Percentiles rank a stretch among this genome's conserved stretches.
Evolutionary conservation across 2,113 vertebrate genomes (phyloP).

Genomic region (Benitochromis conjunctus): DNA sequence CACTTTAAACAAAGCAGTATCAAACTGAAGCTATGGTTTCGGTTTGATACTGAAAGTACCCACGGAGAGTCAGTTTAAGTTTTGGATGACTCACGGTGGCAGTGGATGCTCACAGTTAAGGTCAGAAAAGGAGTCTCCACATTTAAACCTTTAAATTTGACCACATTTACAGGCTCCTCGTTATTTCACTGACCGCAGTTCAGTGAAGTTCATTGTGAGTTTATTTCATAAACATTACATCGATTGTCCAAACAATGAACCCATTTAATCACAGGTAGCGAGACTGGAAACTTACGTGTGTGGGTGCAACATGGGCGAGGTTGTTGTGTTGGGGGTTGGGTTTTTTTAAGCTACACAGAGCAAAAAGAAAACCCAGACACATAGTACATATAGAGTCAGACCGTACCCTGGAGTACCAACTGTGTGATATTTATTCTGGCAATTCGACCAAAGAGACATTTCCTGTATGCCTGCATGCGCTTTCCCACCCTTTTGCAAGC

Average conservation of each 20-base stretch:
- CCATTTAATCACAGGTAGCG: background rate
- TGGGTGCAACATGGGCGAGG: background rate
- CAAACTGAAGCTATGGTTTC: background rate
- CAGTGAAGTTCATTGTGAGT: background rate
- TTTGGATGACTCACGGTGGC: background rate
- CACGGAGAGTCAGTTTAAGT: background rate
- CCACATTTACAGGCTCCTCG: background rate
- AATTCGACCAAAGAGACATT: conserved; percentile 37
- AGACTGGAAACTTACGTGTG: background rate
- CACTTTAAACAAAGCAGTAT: conserved; percentile 19
- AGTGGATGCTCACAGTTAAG: conserved; percentile 5
- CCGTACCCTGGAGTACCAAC: background rate
- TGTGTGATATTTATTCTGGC: conserved; percentile 47
- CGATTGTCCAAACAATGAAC: background rate
- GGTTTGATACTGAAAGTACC: background rate
- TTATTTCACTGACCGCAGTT: background rate
- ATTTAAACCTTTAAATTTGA: background rate
- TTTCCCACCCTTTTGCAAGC: conserved; percentile 24
- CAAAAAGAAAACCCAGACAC: background rate
- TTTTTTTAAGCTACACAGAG: background rate
- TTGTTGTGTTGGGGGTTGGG: fast-evolving
- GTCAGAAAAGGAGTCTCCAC: conserved; percentile 3
- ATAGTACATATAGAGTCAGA: conserved; percentile 7
- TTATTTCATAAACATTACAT: background rate
- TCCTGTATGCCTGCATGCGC: conserved; percentile 42